Evolutionary conservation across 64 coral and sea anemone genomes (phyloP).

Genomic region (Orbicella faveolata): DNA sequence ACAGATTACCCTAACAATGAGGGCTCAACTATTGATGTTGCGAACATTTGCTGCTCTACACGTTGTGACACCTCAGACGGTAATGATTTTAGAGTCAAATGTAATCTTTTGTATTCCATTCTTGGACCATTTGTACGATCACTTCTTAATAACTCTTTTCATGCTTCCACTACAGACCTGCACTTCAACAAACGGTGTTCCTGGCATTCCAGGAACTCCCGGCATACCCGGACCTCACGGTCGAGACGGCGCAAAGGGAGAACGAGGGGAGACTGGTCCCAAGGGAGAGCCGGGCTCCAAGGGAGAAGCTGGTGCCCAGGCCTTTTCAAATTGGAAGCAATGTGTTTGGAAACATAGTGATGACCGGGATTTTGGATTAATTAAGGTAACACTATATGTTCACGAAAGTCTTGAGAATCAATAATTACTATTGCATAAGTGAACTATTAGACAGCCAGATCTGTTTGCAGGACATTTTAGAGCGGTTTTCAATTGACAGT

Average conservation of each 20-base stretch:
- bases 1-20: neutral
- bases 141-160: no score
- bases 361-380: neutral
- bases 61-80: neutral
- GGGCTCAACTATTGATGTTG: neutral
- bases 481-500: no score
- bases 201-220: neutral
- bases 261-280: constrained; percentile 14
- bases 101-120: no score
- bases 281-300: neutral
- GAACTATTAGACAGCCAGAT: no score
- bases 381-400: constrained; percentile 15
- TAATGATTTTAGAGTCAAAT: no score
- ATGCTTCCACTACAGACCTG: no score
- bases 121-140: no score
- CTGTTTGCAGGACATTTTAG: neutral
- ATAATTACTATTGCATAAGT: no score
- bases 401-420: neutral
- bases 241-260: neutral
- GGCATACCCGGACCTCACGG: constrained; percentile 28
- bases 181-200: no score
- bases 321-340: constrained; percentile 37
- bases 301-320: neutral
- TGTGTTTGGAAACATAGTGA: constrained; percentile 1
- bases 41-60: neutral